These are phyloP conservation scores for Meiosimyza decipiens DNA, from an alignment of 2,888 invertebrate genomes.

Conservation along the genomic window DNA sequence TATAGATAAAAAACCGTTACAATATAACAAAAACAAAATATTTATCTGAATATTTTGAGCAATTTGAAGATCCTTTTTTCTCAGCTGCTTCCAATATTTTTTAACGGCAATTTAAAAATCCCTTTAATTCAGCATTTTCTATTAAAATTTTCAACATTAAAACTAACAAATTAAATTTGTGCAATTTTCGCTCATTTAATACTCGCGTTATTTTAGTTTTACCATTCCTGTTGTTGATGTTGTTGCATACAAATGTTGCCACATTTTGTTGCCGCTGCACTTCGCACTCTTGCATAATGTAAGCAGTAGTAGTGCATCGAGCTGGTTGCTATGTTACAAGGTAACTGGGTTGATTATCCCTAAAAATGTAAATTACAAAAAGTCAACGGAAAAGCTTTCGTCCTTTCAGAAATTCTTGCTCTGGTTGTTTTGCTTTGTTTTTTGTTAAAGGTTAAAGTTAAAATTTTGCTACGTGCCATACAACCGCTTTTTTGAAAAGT, in stretches of 20 bases:
- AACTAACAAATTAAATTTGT: too few species aligned
- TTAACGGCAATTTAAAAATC: too few species aligned
- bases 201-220: too few species aligned
- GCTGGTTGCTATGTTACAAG: neutral
- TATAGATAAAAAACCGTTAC: too few species aligned
- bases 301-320: too few species aligned
- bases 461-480: slow-evolving; percentile 26
- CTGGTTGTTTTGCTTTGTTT: neutral
- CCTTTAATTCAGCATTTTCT: too few species aligned
- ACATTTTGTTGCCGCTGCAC: slow-evolving; percentile 7
- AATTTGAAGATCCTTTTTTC: too few species aligned
- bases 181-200: too few species aligned
- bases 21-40: too few species aligned
- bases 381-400: neutral
- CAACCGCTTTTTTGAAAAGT: slow-evolving; percentile 13
- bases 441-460: slow-evolving; percentile 6
- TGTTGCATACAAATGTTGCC: slow-evolving; percentile 19
- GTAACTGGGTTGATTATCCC: slow-evolving; percentile 29
- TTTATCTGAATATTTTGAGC: too few species aligned
- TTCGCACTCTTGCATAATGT: slow-evolving; percentile 7
- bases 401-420: neutral
- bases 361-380: slow-evolving; percentile 22
- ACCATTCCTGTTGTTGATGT: neutral
- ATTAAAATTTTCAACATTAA: too few species aligned
- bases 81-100: too few species aligned